Base-by-base conservation (phyloP, 2,888 invertebrate species). In the Hirtodrosophila alboralis region DNA sequence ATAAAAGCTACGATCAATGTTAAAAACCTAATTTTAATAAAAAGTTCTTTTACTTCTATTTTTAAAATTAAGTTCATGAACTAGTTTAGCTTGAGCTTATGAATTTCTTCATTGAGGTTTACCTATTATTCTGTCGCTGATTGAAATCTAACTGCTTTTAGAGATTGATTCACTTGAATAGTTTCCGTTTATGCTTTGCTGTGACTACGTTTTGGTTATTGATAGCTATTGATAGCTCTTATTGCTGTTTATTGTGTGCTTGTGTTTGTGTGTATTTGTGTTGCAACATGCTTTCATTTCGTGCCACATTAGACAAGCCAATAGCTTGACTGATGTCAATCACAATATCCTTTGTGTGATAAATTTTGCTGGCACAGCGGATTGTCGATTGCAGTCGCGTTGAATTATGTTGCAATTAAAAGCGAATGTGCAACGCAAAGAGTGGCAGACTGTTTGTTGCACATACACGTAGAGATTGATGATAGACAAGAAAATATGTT, bases 371-470 rank as follows among this genome's bases (percentile, higher is more conserved):
- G 68, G 18, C 59, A 28, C 57, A 56, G 75, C 80, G 40, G 33
- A 41, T 44, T 59, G 69, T 54, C 64, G 47, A 41, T 63, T 53
- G 80, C 59, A 58, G 57, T 47, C 40, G 36, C 63, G 68, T 78
- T 63, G 64, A 84, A 78, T 81, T 78, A 81, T 60, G 47, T n/a
- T 54, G 84, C 76, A 81, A 84, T 81, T 81, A 81, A 81, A 81
- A 84, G 68, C 71, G 66, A 75, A 75, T 78, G 81, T 62, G 52
- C 41, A 59, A 14, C 51, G 49, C 26, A n/a, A n/a, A n/a, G 27
- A 26, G 18, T 16, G 44, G 34, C 48, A 48, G 27, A 27, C 48
- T 27, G 47, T 34, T 58, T 59, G 28, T 16, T 16, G 58, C 36
- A 38, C 43, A 38, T 38, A 61, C n/a, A n/a, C n/a, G n/a, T n/a